Conservation (phyloP, 2,797 vertebrate species). For the Clarias fuscus region DNA sequence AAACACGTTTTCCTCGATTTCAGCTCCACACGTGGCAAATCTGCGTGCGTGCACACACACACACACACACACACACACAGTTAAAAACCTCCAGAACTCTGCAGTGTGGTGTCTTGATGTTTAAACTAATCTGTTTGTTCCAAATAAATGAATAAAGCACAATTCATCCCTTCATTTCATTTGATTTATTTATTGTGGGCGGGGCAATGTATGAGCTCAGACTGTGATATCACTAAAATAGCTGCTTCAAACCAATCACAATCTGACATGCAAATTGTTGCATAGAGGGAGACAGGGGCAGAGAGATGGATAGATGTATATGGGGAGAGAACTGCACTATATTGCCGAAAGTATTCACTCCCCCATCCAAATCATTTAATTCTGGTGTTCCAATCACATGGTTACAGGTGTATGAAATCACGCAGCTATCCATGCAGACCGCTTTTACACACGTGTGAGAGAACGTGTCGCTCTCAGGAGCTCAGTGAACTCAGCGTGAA, state of each 20-base stretch:
- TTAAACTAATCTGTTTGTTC: not conserved
- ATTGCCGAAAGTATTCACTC: no score
- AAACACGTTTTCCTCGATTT: conserved; percentile 93
- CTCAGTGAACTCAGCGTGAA: no score
- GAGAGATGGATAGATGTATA: no score
- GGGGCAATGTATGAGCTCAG: not conserved
- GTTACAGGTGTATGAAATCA: no score
- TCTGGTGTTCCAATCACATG: no score
- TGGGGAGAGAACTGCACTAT: no score
- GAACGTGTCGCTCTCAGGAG: no score
- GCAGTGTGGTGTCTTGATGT: not conserved
- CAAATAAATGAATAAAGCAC: no score
- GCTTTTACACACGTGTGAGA: no score
- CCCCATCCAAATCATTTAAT: no score
- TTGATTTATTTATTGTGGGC: not conserved
- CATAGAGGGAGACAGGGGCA: not conserved
- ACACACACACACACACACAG: not conserved
- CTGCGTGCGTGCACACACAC: conserved; percentile 71
- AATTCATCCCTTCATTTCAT: not conserved
- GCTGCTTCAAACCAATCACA: not conserved
- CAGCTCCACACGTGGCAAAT: conserved; percentile 88
- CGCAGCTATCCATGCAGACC: no score
- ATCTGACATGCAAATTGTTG: not conserved
- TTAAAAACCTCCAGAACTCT: not conserved
- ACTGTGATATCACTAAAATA: not conserved